Conservation (phyloP, 2,113 vertebrate genomes). For the Hassar affinis region DNA sequence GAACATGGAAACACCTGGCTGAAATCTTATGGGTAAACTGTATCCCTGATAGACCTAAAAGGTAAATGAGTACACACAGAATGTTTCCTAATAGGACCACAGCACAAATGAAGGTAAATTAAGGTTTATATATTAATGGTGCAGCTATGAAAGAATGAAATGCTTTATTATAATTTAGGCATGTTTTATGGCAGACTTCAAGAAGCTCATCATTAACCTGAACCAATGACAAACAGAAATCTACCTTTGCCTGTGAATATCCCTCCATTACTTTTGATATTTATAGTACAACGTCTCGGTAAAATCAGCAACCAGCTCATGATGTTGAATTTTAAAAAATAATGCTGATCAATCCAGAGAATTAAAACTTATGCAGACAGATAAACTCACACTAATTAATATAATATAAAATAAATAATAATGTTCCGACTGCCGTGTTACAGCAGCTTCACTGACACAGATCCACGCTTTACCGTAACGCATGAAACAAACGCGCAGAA, state of each 20-base stretch:
- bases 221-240: not conserved
- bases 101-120: no score
- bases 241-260: constrained; percentile 21
- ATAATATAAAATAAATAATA: not conserved
- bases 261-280: constrained; percentile 20
- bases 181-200: not conserved
- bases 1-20: not conserved
- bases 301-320: constrained; percentile 20
- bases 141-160: not conserved
- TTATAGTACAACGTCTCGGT: constrained; percentile 4
- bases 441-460: not conserved
- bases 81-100: not conserved
- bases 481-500: not conserved
- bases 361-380: not conserved
- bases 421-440: not conserved
- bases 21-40: not conserved
- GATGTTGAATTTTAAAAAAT: not conserved
- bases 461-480: not conserved
- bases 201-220: not conserved
- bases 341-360: not conserved
- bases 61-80: not conserved
- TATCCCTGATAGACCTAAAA: constrained; percentile 36
- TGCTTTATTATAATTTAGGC: not conserved
- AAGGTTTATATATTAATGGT: not conserved
- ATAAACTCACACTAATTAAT: not conserved